Percentiles rank a stretch among this genome's conserved stretches.
Conservation (phyloP, 1,140 invertebrate genomes). For the Lucilia sericata region DNA sequence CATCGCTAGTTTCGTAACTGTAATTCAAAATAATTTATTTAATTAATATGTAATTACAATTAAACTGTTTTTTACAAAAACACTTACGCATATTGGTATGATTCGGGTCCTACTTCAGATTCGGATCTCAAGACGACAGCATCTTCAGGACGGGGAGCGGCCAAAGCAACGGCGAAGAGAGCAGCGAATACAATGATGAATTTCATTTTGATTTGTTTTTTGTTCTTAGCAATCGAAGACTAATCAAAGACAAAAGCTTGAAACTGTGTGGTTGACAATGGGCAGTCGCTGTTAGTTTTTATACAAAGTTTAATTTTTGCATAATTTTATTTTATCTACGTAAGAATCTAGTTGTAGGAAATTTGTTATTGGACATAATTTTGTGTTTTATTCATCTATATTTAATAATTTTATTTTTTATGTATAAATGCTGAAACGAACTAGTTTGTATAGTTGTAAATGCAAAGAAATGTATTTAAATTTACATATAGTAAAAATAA, state of each 20-base stretch:
- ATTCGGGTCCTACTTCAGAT: conserved; percentile 58
- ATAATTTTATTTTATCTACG: too few relatives aligned
- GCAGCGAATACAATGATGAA: conserved; percentile 51
- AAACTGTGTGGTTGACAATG: background rate
- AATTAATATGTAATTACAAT: too few relatives aligned
- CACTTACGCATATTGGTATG: conserved; percentile 69
- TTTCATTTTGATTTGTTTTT: conserved; percentile 49
- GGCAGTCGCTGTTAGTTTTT: background rate
- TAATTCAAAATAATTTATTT: background rate
- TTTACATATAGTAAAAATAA: too few relatives aligned
- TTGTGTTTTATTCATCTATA: too few relatives aligned
- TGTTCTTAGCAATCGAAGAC: background rate
- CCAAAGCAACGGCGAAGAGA: conserved; percentile 60
- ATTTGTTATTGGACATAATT: too few relatives aligned
- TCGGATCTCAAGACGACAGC: conserved; percentile 60
- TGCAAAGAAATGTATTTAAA: too few relatives aligned
- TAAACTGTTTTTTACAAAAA: too few relatives aligned
- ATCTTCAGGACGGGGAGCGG: conserved; percentile 52
- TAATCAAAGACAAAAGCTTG: background rate
- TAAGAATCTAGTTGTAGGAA: too few relatives aligned
- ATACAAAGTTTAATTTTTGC: background rate
- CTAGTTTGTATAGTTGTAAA: too few relatives aligned
- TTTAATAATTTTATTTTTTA: too few relatives aligned
- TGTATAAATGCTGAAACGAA: too few relatives aligned
- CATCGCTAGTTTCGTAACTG: conserved; percentile 73